Evolutionary conservation across 1,140 invertebrate species (phyloP), one percentile per base, ranked within the genome.

Genomic region (Calliopsis andreniformis): DNA sequence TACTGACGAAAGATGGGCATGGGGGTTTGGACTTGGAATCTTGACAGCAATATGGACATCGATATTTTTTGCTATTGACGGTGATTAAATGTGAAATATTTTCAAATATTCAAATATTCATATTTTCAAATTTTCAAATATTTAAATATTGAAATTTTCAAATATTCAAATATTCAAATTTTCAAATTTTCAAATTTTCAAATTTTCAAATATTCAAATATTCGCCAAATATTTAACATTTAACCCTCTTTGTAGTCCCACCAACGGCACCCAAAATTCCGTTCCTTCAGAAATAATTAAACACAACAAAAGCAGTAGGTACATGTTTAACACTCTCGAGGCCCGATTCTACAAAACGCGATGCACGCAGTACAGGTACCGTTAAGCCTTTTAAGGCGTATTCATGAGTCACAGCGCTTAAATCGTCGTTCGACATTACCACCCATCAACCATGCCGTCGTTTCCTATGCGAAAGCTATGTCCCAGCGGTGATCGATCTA

Each of bases 301-400:
- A 18, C n/a, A 49, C 42, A 70, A 59, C 32, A 53, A 12, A 35
- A 18, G n/a, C 8, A 18, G 35, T 30, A 23, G n/a, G n/a, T 53
- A 8, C 42, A 16, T 8, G 4, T 5, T 39, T 10, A 14, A 14
- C 14, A 30, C 32, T 25, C 32, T 14, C 12, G 14, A 30, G 20
- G 23, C 20, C 18, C n/a, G 45, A 39, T 72, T 53, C n/a, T 53
- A 53, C 35, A 39, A 32, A 63, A 43, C 35, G n/a, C 20, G 39
- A 67, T 67, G 30, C 49, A 56, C 62, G 42, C 39, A 30, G 23
- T 20, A 18, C 53, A 58, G 6, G 42, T 75, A 75, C 51, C 63
- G 53, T 58, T 75, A 68, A 8, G 12, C 51, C 51, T 75, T 75
- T 67, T 47, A 55, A 75, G 51, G 12, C 49, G 32, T 42, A 68